Evolutionary conservation across 1,140 invertebrate species (phyloP), one percentile per base, ranked within the genome.

Genomic region (Drosophila bocki): DNA sequence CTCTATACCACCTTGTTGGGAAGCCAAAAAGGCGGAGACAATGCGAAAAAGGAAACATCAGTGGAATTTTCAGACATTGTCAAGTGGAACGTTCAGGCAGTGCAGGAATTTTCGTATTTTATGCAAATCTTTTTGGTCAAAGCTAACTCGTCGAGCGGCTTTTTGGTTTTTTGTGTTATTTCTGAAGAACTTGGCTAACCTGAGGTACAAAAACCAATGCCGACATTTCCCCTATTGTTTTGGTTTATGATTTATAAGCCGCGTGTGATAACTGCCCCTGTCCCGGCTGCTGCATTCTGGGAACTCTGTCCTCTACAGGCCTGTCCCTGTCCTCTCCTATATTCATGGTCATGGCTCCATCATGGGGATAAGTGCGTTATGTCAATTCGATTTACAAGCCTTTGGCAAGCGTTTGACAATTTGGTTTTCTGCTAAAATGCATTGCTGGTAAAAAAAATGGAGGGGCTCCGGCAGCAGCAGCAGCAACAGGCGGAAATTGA

Each of bases 321-420:
- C 19, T 12, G n/a, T 48, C 3, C 13, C 45, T 29, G 45, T 79
- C 50, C 33, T 1, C 51, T 22, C 3, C 33, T 47, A 60, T 69
- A 61, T 58, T 75, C 61, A 63, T 57, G 76, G 72, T 32, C 50
- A 67, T 33, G 33, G 33, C 32, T 22, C 33, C 50, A 44, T 53
- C n/a, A 44, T 33, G 26, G 58, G 62, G 62, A 65, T 90, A 81
- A 88, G 78, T 90, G 80, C 75, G 85, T 90, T 90, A 90, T 85
- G 85, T 82, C 86, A 90, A 90, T 82, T 85, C 67, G 64, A 90
- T 90, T 88, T 88, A 75, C 80, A 88, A 88, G 84, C 81, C 77
- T 74, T 83, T 83, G 76, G 84, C 85, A 63, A 81, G 67, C 81
- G 78, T 79, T 90, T 90, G 85, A 90, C 85, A 90, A 85, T 88